A percentile compares a stretch with the other conserved stretches of the same genome.
phyloP scores from a whole-genome alignment of 2,888 invertebrate species.

The Geophilus truncorum region DNA sequence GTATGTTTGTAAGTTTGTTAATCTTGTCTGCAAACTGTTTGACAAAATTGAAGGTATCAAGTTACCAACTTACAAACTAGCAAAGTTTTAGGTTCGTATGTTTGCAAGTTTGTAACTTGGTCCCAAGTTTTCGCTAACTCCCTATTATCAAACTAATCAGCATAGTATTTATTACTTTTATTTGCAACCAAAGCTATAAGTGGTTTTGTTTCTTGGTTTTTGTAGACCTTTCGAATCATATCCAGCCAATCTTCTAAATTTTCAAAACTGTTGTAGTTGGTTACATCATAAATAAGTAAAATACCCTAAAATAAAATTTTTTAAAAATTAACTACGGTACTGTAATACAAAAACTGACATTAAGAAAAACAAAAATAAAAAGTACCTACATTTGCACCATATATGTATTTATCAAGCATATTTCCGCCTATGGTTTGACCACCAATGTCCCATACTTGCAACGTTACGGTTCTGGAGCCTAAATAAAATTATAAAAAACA shows the following conservation, averaged over 20 bases:
- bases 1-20: constrained; percentile 32
- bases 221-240: constrained; percentile 39
- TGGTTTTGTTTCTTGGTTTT: constrained; percentile 43
- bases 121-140: no score
- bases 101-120: no score
- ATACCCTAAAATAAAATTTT: constrained; percentile 9
- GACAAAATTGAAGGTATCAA: no score
- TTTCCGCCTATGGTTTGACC: constrained; percentile 68
- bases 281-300: constrained; percentile 72
- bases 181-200: constrained; percentile 53
- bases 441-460: constrained; percentile 79
- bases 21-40: no score
- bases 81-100: no score
- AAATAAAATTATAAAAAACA: no score
- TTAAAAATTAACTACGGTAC: no score
- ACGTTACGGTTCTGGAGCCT: constrained; percentile 58
- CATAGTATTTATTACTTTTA: constrained; percentile 49
- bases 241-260: constrained; percentile 67
- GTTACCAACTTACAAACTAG: no score
- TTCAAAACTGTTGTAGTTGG: constrained; percentile 73
- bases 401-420: constrained; percentile 65
- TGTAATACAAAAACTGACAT: neutral
- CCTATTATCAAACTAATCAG: no score
- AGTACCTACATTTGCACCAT: constrained; percentile 50
- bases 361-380: neutral